Conservation (phyloP, 2,797 vertebrate genomes). For the Meda fulgida region DNA sequence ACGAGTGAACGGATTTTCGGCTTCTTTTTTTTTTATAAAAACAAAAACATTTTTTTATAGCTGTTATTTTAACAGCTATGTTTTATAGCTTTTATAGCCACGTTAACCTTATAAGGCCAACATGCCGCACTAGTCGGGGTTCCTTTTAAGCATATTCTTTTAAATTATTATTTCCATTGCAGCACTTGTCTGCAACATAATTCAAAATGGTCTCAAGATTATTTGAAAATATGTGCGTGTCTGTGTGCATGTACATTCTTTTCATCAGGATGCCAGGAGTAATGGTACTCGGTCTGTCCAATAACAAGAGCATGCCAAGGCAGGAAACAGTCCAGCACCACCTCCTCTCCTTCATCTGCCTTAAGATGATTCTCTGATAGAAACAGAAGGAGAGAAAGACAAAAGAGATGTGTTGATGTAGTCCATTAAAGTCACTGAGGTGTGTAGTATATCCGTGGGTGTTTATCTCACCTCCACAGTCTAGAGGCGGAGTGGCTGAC, state of each 20-base stretch:
- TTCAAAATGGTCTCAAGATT: background rate
- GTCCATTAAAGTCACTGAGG: background rate
- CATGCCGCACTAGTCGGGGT: too few relatives aligned
- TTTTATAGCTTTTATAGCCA: too few relatives aligned
- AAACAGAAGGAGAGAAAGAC: background rate
- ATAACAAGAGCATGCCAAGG: constrained; percentile 75
- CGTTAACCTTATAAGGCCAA: too few relatives aligned
- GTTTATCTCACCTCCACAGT: constrained; percentile 71
- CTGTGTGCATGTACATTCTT: constrained; percentile 51
- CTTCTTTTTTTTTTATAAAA: too few relatives aligned
- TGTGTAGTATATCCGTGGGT: background rate
- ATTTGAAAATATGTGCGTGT: constrained; percentile 25
- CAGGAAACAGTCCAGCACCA: constrained; percentile 74
- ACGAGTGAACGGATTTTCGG: too few relatives aligned
- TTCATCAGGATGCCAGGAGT: constrained; percentile 65
- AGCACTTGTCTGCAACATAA: background rate
- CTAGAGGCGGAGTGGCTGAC: constrained; percentile 61
- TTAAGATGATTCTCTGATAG: constrained; percentile 53
- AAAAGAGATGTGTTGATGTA: background rate
- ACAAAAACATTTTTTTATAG: too few relatives aligned
- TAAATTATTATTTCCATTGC: too few relatives aligned
- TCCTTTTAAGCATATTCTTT: too few relatives aligned
- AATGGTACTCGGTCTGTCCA: constrained; percentile 71
- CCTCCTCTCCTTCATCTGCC: constrained; percentile 72
- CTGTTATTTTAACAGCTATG: too few relatives aligned